Evolutionary conservation across 2,888 invertebrate species (phyloP).

Genomic region (Diadegma fenestrale): DNA sequence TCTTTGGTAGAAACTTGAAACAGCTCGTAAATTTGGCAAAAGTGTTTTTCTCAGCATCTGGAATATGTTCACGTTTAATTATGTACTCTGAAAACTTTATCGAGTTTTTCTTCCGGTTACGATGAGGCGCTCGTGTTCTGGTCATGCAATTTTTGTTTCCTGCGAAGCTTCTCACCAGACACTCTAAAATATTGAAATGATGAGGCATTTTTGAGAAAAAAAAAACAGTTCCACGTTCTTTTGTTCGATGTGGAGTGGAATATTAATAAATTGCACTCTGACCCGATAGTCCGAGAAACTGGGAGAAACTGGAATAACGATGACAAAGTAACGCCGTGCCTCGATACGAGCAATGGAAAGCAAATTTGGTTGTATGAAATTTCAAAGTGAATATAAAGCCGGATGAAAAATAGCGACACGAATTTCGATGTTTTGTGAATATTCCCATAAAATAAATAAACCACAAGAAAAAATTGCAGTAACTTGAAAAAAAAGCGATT

Average conservation of each 20-base stretch:
- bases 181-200: background rate
- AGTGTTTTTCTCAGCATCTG: background rate
- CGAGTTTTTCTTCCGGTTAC: background rate
- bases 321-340: background rate
- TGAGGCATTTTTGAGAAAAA: background rate
- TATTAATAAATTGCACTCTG: background rate
- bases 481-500: background rate
- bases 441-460: background rate
- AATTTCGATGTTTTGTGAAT: background rate
- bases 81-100: background rate
- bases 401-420: background rate
- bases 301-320: background rate
- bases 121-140: background rate
- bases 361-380: background rate
- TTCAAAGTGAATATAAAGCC: background rate
- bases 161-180: background rate
- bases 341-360: background rate
- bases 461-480: background rate
- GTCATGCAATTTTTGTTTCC: background rate
- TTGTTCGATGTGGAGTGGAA: background rate
- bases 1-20: slow-evolving; percentile 10
- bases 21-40: background rate
- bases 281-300: background rate
- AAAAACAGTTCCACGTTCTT: background rate
- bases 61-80: background rate